These are phyloP conservation scores for Centropus unirufus DNA, from an alignment of 2,113 vertebrate genomes.

Conservation along the genomic window DNA sequence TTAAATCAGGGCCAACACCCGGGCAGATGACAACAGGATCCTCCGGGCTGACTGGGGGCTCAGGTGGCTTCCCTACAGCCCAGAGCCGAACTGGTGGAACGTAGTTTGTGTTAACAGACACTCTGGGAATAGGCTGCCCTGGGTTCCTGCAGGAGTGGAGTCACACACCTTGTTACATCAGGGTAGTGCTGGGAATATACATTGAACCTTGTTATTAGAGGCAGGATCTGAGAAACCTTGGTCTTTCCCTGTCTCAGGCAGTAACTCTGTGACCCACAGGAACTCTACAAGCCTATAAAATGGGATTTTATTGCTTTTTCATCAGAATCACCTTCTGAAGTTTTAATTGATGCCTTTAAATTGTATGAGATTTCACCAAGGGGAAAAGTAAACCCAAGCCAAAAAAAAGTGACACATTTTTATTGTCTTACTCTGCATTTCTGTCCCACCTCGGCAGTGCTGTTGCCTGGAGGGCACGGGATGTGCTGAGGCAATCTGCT, in stretches of 20 bases:
- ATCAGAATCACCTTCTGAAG: not conserved
- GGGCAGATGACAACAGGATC: not conserved
- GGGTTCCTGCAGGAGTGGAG: not conserved
- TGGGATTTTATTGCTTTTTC: not conserved
- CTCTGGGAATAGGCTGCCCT: not conserved
- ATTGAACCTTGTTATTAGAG: not conserved
- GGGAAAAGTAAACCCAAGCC: not conserved
- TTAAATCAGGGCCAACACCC: not conserved
- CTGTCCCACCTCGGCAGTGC: not conserved
- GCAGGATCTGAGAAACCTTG: not conserved
- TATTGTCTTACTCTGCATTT: not conserved
- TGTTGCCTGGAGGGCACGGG: not conserved
- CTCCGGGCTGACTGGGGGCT: not conserved
- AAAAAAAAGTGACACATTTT: not conserved
- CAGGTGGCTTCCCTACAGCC: not conserved
- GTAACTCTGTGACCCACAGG: not conserved
- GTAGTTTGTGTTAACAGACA: not conserved
- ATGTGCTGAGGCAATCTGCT: not conserved
- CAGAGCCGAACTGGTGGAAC: not conserved
- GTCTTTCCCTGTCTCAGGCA: not conserved
- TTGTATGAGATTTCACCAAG: not conserved
- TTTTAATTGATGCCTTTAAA: not conserved
- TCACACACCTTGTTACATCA: fast-evolving
- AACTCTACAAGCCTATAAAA: not conserved
- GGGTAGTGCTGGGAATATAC: not conserved